Base-by-base conservation (phyloP, 2,888 invertebrate species). In the Herminia tarsipennalis region DNA sequence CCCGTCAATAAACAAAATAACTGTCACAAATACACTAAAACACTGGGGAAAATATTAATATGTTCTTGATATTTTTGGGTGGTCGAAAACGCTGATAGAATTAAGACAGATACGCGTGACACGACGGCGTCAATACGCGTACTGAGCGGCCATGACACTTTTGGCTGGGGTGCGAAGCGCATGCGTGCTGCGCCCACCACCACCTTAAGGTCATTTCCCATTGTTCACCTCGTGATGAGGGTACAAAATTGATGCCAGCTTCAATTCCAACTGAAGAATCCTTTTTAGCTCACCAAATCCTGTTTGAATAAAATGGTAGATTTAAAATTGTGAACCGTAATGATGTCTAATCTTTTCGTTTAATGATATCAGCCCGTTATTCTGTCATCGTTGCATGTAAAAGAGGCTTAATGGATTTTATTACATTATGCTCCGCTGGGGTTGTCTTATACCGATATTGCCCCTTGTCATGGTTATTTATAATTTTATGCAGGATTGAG, bases 121-220 rank as follows among this genome's bases (percentile, higher is more conserved):
- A 62, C 64, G 58, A 39, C 70, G 80, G 78, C 84, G 88, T 89
- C 89, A 65, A 89, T 89, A 88, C 86, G 78, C 80, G 74, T 43
- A 90, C 89, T 90, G 88, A 81, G 70, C 73, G 63, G 89, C 90
- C 90, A 90, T 90, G 88, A 82, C 83, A 81, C 82, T 80, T 78
- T 76, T 46, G 75, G 66, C 80, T 76, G 81, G 87, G 87, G 78
- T 74, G 61, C 62, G 61, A 40, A 61, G 65, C 87, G 89, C 89
- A 83, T 79, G 90, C 90, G 90, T 66, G 9, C 39, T 70, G 41
- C 37, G 52, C n/a, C n/a, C n/a, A 47, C 40, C 57, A 39, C 62
- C 65, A 71, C 76, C 78, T 80, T 74, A 73, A 85, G 88, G 83
- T 81, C 81, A 75, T 64, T 83, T 76, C 81, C 81, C 78, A 87